Percentiles rank a stretch among this genome's conserved stretches.
Evolutionary conservation across 92 coral and sea anemone species (phyloP).

Genomic region (Meandrina meandrites): DNA sequence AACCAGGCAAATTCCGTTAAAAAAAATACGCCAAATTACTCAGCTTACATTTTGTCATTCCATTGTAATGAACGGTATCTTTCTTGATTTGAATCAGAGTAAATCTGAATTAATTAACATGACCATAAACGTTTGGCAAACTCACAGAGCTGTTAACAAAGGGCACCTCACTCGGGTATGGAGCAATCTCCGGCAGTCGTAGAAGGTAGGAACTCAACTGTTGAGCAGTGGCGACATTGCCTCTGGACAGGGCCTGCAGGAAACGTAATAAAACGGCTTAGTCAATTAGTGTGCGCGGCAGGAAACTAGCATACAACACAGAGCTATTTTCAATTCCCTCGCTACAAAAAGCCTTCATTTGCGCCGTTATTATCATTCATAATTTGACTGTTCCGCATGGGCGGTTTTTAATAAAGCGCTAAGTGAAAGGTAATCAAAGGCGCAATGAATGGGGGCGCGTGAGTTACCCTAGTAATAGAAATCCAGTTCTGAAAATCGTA

Average conservation of each 20-base stretch:
- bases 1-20: conserved; percentile 2
- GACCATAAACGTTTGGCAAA: conserved; percentile 47
- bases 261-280: conserved; percentile 24
- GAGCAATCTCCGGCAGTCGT: conserved; percentile 86
- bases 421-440: conserved; percentile 66
- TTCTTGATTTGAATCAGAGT: conserved; percentile 40
- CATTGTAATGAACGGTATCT: conserved; percentile 75
- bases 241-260: conserved; percentile 61
- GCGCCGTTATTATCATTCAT: conserved; percentile 40
- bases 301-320: conserved; percentile 24
- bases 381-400: conserved; percentile 59
- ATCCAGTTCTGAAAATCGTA: conserved; percentile 58
- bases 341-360: conserved; percentile 50
- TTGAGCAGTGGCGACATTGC: conserved; percentile 56
- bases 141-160: conserved; percentile 44
- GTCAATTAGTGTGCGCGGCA: conserved; percentile 45
- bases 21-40: conserved; percentile 38
- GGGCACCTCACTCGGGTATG: conserved; percentile 64
- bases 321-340: conserved; percentile 22
- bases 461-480: conserved; percentile 49
- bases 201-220: conserved; percentile 70
- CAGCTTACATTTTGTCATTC: conserved; percentile 80
- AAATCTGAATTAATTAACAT: conserved; percentile 51
- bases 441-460: conserved; percentile 55
- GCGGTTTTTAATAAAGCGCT: conserved; percentile 59